Percentiles rank a stretch among this genome's conserved stretches.
phyloP scores from a whole-genome alignment of 2,113 vertebrate species.

The Origma solitaria region DNA sequence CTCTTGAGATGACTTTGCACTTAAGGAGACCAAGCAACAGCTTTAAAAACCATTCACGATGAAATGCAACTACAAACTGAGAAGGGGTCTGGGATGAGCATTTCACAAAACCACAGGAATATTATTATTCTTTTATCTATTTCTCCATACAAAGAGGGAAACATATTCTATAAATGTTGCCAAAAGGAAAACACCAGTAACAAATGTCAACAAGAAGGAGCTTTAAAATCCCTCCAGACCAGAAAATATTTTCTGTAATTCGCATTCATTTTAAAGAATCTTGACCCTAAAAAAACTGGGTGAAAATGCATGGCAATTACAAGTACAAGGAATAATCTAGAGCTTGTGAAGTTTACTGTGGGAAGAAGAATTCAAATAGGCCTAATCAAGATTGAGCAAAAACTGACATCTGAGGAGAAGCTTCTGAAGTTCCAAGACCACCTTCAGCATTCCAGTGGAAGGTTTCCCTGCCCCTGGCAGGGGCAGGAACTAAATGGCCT shows the following conservation, averaged over 20 bases:
- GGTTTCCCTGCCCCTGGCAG: background rate
- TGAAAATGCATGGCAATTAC: background rate
- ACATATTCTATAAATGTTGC: background rate
- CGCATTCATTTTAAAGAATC: background rate
- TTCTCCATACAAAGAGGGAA: background rate
- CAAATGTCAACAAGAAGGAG: background rate
- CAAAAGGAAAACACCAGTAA: background rate
- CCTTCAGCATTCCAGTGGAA: background rate
- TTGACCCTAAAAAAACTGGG: background rate
- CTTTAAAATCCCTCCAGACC: background rate
- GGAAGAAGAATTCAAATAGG: background rate
- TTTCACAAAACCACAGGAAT: background rate
- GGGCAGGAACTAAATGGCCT: background rate
- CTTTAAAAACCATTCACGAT: background rate
- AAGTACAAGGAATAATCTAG: background rate
- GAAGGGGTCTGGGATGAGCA: background rate
- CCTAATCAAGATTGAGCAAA: background rate
- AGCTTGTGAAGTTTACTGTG: background rate
- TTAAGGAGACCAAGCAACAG: background rate
- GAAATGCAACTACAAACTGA: background rate
- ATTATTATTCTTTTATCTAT: background rate
- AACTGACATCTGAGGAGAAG: background rate
- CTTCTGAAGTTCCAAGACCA: background rate
- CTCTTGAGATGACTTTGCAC: slow-evolving; percentile 59
- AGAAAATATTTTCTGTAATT: background rate